These are phyloP conservation scores for Latrodectus hesperus DNA, from an alignment of 2,888 invertebrate species.

Conservation along the genomic window DNA sequence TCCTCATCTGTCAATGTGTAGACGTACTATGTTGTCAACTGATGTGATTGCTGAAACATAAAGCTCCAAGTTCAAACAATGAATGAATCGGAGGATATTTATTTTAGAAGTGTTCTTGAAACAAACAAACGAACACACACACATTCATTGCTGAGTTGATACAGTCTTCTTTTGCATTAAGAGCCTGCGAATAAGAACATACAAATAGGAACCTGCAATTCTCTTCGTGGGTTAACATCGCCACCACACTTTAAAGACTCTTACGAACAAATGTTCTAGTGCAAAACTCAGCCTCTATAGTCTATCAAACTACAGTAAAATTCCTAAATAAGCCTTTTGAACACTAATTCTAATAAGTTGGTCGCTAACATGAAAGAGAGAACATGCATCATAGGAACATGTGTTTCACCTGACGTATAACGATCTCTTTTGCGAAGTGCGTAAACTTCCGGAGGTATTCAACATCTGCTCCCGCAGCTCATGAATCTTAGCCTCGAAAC, in stretches of 20 bases:
- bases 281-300: neutral
- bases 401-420: constrained; percentile 88
- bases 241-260: neutral
- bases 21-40: no score
- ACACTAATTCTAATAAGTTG: neutral
- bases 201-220: no score
- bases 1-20: no score
- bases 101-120: no score
- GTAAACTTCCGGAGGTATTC: constrained; percentile 85
- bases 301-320: neutral
- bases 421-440: constrained; percentile 96
- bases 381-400: neutral
- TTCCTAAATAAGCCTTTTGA: neutral
- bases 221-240: no score
- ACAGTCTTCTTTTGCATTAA: no score
- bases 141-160: no score
- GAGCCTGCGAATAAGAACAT: no score
- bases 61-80: no score
- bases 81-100: no score
- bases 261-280: neutral
- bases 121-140: no score
- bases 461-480: constrained; percentile 90
- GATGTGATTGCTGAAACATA: no score
- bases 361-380: neutral
- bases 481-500: constrained; percentile 98